phyloP scores from a whole-genome alignment of 2,113 vertebrate species.

The Grammatotria lemairii region DNA sequence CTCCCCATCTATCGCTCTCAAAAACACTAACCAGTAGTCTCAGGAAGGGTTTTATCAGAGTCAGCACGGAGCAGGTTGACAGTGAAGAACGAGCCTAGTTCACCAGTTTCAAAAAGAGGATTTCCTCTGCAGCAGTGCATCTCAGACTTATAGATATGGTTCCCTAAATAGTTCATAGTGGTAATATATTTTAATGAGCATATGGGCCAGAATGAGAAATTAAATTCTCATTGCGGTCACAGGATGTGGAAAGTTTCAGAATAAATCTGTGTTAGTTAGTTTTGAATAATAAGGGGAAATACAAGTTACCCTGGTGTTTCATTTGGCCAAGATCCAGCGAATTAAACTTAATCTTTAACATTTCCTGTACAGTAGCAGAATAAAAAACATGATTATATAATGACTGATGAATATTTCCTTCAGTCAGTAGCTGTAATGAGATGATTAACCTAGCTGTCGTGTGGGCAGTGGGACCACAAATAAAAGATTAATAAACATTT shows the following conservation, averaged over 20 bases:
- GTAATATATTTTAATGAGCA: conserved; percentile 49
- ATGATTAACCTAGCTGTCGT: neutral
- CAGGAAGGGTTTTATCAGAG: conserved; percentile 26
- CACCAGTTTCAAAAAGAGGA: conserved; percentile 22
- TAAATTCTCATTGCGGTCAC: neutral
- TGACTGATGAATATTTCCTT: neutral
- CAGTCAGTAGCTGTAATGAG: neutral
- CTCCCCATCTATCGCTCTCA: neutral
- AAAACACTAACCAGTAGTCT: neutral
- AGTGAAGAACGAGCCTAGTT: conserved; percentile 31
- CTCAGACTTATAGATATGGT: neutral
- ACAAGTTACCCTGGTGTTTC: neutral
- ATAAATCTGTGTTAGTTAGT: neutral
- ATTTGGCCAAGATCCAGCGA: neutral
- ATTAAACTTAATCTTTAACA: neutral
- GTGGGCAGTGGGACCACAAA: neutral
- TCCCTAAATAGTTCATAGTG: conserved; percentile 18
- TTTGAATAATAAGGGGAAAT: neutral
- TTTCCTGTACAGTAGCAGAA: neutral
- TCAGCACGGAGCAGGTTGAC: conserved; percentile 33
- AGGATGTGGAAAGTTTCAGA: neutral
- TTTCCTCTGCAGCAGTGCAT: conserved; percentile 23
- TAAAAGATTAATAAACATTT: neutral
- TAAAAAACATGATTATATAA: neutral
- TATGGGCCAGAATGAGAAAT: neutral